A percentile compares a stretch with the other conserved stretches of the same genome.
Conservation (phyloP, 2,113 vertebrate genomes). For the Petrocephalus microphthalmus region DNA sequence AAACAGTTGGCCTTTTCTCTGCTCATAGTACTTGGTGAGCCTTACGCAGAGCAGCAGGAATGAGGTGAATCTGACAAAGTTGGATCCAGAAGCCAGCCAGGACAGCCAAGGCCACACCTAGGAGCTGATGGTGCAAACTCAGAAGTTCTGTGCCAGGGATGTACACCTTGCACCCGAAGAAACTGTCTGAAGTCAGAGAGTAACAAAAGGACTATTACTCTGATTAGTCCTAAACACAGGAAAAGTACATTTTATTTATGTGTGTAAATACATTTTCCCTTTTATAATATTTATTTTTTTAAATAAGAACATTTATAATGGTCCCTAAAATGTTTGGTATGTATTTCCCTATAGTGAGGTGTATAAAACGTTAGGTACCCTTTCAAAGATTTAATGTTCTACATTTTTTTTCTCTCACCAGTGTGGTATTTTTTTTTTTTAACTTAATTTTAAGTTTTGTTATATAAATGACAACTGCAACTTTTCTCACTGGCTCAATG, state of each 20-base stretch:
- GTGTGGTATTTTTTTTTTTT: background rate
- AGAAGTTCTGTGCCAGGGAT: background rate
- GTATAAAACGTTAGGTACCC: background rate
- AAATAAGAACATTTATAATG: background rate
- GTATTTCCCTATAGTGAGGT: background rate
- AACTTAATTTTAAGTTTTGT: background rate
- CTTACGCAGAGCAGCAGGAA: background rate
- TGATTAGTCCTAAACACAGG: background rate
- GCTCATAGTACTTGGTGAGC: background rate
- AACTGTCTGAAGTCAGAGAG: background rate
- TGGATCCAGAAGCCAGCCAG: background rate
- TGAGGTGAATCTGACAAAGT: background rate
- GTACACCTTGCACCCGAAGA: background rate
- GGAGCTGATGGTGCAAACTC: background rate
- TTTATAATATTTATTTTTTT: background rate
- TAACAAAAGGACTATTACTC: background rate
- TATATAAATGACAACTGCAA: background rate
- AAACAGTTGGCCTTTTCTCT: background rate
- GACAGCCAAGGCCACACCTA: background rate
- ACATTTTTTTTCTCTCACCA: background rate
- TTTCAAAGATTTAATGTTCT: background rate
- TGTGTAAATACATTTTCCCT: too few relatives aligned
- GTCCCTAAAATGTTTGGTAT: constrained; percentile 10
- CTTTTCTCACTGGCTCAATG: background rate
- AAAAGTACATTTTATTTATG: background rate